These are phyloP conservation scores for Oasisia sp. DNA, from an alignment of 2,888 invertebrate genomes.

Conservation along the genomic window DNA sequence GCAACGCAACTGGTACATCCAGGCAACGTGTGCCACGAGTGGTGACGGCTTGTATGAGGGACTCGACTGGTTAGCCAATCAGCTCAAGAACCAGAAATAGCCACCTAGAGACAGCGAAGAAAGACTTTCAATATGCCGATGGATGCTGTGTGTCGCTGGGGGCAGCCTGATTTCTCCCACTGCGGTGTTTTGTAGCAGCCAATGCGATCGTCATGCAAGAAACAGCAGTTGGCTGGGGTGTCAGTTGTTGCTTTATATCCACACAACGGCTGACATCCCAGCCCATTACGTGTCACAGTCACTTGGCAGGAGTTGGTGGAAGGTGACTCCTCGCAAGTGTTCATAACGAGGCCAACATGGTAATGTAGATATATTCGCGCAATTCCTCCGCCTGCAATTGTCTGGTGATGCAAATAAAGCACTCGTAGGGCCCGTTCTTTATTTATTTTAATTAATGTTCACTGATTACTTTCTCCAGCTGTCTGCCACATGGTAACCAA, in stretches of 20 bases:
- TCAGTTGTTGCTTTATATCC: neutral
- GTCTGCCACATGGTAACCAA: neutral
- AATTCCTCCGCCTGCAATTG: neutral
- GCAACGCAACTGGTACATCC: conserved; percentile 84
- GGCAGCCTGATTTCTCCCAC: neutral
- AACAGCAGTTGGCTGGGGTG: neutral
- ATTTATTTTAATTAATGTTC: neutral
- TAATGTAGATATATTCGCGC: neutral
- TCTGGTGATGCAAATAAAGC: neutral
- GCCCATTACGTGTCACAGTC: neutral
- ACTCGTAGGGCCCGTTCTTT: neutral
- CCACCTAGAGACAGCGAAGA: neutral
- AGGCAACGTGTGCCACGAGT: conserved; percentile 89
- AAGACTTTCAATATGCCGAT: neutral
- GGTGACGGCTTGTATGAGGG: conserved; percentile 99
- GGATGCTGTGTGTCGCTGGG: neutral
- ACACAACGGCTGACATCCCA: neutral
- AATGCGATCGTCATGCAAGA: conserved; percentile 1
- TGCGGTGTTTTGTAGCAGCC: neutral
- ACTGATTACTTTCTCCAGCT: neutral
- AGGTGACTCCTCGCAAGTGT: neutral
- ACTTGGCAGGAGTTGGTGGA: neutral
- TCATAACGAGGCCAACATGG: neutral
- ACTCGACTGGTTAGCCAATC: conserved; percentile 99
- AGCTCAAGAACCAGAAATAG: conserved; percentile 76